Evolutionary conservation across 2,888 invertebrate species (phyloP), one percentile per base, ranked within the genome.

Genomic region (Galerucella nymphaeae): DNA sequence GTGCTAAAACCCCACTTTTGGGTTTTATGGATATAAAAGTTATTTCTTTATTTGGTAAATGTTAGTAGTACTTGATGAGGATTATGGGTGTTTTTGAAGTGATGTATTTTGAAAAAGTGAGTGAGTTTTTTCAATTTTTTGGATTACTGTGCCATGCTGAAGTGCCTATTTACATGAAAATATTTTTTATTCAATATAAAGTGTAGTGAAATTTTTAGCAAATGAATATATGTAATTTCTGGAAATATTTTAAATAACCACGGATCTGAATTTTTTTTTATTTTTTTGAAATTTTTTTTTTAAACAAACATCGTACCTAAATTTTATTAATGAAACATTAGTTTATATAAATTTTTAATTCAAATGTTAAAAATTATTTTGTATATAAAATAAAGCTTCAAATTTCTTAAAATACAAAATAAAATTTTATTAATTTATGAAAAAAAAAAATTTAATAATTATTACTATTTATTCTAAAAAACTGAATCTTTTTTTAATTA

Each of bases 1-100:
- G 64, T 78, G 69, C 74, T 78, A 63, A 72, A 71, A 79, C 81
- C 81, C 81, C 81, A 80, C 82, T 81, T 76, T 53, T 79, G 71
- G 67, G 68, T 74, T 70, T 68, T 73, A 68, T 71, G 65, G 74
- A 77, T 82, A 83, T 83, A 82, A 80, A 82, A 82, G 80, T 76
- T 78, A 78, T 79, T 80, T 80, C 80, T 75, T 59, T 20, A 71
- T 76, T 74, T 80, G 80, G 79, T 77, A 55, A 70, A 68, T 65
- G 74, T 73, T 75, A 81, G 80, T 80, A 66, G 61, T 41, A 30
- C 75, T 78, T 50, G 76, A 65, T 74, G 69, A 66, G 65, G 38
- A 65, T 16, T 64, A 59, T 55, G 38, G 38, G 20, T 42, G 59
- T 50, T 63, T 68, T 42, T 70, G 66, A 70, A 70, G 71, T 61